Percentiles rank a stretch among this genome's conserved stretches.
Conservation (phyloP, 2,113 vertebrate species). For the Procavia capensis region DNA sequence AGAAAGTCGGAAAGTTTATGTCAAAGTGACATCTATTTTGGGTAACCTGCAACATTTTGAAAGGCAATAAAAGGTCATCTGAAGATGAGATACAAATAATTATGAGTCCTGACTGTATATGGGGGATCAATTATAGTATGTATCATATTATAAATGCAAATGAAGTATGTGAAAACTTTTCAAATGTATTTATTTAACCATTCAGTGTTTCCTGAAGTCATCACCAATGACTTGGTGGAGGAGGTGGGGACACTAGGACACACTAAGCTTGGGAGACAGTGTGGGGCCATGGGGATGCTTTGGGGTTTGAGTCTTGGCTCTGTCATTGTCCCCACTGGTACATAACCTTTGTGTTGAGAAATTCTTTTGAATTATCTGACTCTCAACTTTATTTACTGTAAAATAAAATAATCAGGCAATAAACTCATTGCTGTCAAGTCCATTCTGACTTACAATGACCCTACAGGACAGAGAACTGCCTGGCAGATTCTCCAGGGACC, state of each 20-base stretch:
- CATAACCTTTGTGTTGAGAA: not conserved
- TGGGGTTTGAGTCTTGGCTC: not conserved
- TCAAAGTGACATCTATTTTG: constrained; percentile 89
- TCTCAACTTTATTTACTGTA: not conserved
- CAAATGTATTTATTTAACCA: constrained; percentile 65
- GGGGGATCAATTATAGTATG: constrained; percentile 67
- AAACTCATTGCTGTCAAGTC: too few relatives aligned
- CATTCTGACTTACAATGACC: too few relatives aligned
- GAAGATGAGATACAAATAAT: constrained; percentile 85
- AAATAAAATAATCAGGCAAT: not conserved
- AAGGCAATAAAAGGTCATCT: constrained; percentile 86
- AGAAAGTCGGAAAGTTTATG: constrained; percentile 88
- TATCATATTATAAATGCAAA: constrained; percentile 46
- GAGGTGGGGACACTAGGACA: too few relatives aligned
- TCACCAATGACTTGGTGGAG: not conserved
- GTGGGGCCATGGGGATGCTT: accelerated
- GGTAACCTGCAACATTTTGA: constrained; percentile 81
- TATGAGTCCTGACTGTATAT: constrained; percentile 61
- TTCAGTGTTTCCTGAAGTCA: constrained; percentile 39
- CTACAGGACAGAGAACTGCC: too few relatives aligned
- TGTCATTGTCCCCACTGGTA: accelerated
- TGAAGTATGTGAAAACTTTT: constrained; percentile 56
- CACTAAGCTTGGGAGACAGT: not conserved
- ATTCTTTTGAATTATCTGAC: not conserved
- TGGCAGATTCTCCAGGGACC: too few relatives aligned